phyloP scores from a whole-genome alignment of 2,113 vertebrate genomes.

The Sapajus apella region DNA sequence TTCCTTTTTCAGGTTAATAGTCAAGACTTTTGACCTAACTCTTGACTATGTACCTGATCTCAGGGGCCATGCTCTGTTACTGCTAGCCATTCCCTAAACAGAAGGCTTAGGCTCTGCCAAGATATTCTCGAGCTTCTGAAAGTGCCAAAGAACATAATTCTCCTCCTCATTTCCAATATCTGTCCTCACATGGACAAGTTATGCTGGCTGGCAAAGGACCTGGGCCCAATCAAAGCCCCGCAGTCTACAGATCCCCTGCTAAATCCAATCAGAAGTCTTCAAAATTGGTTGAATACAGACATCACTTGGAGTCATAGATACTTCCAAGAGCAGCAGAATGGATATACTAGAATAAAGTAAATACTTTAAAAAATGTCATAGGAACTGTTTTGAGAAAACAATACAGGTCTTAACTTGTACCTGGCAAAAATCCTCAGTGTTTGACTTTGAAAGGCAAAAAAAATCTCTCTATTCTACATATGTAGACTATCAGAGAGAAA shows the following conservation, averaged over 20 bases:
- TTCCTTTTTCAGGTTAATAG: neutral
- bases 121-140: neutral
- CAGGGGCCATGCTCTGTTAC: neutral
- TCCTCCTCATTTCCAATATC: neutral
- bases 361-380: neutral
- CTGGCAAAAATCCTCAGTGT: neutral
- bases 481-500: neutral
- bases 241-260: neutral
- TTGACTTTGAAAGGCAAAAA: neutral
- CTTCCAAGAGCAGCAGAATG: neutral
- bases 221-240: neutral
- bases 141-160: neutral
- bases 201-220: neutral
- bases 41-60: fast-evolving
- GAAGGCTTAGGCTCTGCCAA: neutral
- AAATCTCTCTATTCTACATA: neutral
- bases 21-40: neutral
- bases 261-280: neutral
- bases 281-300: neutral
- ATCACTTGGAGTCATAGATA: neutral
- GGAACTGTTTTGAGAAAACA: neutral
- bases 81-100: neutral
- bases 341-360: neutral
- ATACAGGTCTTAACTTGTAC: neutral
- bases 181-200: neutral